Evolutionary conservation across 2,797 vertebrate genomes (phyloP).

Genomic region (Cirrhinus molitorella): DNA sequence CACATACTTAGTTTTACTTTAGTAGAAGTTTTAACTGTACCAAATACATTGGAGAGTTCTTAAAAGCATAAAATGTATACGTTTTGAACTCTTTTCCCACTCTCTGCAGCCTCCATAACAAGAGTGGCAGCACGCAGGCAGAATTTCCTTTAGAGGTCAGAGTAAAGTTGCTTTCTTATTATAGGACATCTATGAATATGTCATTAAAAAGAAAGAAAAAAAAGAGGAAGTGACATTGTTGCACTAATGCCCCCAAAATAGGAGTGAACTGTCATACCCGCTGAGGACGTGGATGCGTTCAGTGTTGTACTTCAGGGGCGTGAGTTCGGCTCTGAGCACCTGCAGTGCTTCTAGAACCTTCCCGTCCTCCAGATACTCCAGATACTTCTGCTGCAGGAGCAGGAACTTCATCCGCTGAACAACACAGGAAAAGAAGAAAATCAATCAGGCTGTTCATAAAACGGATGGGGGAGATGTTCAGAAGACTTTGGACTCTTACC

Average conservation of each 20-base stretch:
- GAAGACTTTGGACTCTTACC: constrained; percentile 80
- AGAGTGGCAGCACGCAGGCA: not conserved
- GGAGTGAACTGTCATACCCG: constrained; percentile 74
- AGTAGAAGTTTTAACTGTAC: not conserved
- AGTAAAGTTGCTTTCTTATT: not conserved
- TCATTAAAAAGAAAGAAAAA: not conserved
- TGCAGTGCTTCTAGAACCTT: constrained; percentile 92
- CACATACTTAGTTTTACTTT: no score
- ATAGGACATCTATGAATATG: not conserved
- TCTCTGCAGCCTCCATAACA: no score
- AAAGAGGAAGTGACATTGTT: not conserved
- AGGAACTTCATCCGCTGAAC: constrained; percentile 97
- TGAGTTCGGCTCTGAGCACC: constrained; percentile 87
- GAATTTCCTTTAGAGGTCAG: not conserved
- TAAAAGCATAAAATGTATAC: not conserved
- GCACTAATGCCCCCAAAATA: not conserved
- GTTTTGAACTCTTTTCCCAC: no score
- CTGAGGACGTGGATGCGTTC: constrained; percentile 90
- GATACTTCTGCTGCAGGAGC: constrained; percentile 97
- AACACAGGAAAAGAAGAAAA: not conserved
- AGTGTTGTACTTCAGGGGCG: constrained; percentile 90
- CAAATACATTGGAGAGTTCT: not conserved
- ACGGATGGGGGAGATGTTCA: not conserved
- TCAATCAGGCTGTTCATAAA: not conserved
- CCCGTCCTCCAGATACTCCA: constrained; percentile 96